phyloP scores from a whole-genome alignment of 2,797 vertebrate genomes.

The Takifugu rubripes region DNA sequence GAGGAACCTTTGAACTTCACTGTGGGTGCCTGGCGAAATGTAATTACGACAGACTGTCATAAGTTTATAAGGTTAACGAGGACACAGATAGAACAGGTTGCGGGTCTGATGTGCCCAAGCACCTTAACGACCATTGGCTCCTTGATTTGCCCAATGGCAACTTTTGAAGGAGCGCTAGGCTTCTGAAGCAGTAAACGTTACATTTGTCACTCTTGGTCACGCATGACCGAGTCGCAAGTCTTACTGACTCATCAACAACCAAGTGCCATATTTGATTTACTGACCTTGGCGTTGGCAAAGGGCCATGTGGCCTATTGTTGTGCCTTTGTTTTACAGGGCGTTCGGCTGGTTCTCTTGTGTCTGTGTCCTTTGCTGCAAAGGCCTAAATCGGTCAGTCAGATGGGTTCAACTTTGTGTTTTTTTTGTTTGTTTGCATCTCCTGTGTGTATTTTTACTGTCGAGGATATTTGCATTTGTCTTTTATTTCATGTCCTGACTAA shows the following conservation, averaged over 20 bases:
- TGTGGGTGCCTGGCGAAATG: no score
- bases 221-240: no score
- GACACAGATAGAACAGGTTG: no score
- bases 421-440: conserved; percentile 4
- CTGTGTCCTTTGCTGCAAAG: neutral
- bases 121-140: no score
- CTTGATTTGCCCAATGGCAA: no score
- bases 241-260: neutral
- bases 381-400: conserved; percentile 26
- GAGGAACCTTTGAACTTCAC: no score
- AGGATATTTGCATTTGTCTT: neutral
- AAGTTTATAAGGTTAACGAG: no score
- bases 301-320: neutral
- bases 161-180: no score
- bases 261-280: neutral
- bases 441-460: neutral
- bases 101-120: no score
- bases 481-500: neutral
- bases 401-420: conserved; percentile 36
- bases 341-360: neutral
- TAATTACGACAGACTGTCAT: no score
- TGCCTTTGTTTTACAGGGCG: neutral
- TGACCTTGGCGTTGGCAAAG: neutral
- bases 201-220: no score
- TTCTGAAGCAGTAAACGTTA: no score